Evolutionary conservation across 2,797 vertebrate genomes (phyloP), one percentile per base, ranked within the genome.

Genomic region (Melanotaenia trifasciata): DNA sequence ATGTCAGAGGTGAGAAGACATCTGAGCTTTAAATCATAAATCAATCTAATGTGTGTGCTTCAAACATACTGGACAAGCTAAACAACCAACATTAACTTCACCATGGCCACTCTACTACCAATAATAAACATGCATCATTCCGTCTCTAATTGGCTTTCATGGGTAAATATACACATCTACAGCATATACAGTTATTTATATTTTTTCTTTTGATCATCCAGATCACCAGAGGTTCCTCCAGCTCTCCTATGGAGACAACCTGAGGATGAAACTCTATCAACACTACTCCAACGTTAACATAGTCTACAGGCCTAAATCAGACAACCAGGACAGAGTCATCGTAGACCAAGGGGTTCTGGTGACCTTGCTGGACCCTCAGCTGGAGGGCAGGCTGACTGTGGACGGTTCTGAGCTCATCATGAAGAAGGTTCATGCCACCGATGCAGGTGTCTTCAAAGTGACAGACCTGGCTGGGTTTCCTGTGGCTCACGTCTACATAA

Each of bases 1-100:
- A 95, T 11, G 92, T 95, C 69, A 89, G 87, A 93, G 93, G 95
- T 95, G 77, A 90, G 81, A 16, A 67, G 61, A 22, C 22, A 53
- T 59, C 3, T 14, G 38, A 24, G 36, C 54, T 60, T 3, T 40
- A 40, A 40, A 40, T 5, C 38, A 16, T 40, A 40, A 40, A 16
- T 40, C 13, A 14, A 3, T 38, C 2, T 14, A 12, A 14, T 38
- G 38, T 38, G 12, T 3, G 10, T 10, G 10, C 35, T 36, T 36
- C 33, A 33, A 33, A 33, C 33, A 6, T 33, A 33, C 35, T 36
- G 35, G 9, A 9, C 8, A 9, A 36, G 2, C 35, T 36, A 10
- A 36, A 36, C 35, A 10, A 36, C 35, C 35, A 36, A 9, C 35
- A 38, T 38, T 1, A 38, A 2, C 36, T 11, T 38, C 36, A 38